Evolutionary conservation across 2,888 invertebrate genomes (phyloP).

Genomic region (Synergus umbraculus): DNA sequence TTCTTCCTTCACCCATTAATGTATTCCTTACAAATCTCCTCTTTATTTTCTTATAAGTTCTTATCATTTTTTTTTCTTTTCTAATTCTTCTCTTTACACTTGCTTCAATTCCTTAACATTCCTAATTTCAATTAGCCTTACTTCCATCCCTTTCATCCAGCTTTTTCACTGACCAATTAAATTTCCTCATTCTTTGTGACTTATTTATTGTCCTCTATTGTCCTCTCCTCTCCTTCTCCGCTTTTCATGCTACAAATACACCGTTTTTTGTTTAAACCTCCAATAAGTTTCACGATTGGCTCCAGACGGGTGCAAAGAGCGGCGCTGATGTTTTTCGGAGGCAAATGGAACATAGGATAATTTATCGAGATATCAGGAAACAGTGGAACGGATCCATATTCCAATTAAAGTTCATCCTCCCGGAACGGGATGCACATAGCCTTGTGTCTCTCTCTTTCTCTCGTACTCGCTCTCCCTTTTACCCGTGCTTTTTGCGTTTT

Average conservation of each 20-base stretch:
- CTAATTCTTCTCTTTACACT: not conserved
- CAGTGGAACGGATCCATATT: slow-evolving; percentile 75
- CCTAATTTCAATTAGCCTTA: not conserved
- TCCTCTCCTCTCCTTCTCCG: not conserved
- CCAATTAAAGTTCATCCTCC: slow-evolving; percentile 77
- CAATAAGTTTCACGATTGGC: slow-evolving; percentile 59
- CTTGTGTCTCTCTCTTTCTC: slow-evolving; percentile 51
- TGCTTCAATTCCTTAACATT: not conserved
- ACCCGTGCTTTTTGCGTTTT: slow-evolving; percentile 66
- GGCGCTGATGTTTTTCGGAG: slow-evolving; percentile 64
- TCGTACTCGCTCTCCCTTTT: slow-evolving; percentile 37
- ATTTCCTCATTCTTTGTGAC: not conserved
- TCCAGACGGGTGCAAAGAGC: slow-evolving; percentile 54
- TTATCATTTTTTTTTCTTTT: no score
- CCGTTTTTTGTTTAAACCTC: slow-evolving; percentile 39
- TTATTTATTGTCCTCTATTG: not conserved
- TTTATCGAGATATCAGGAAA: slow-evolving; percentile 75
- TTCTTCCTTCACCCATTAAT: no score
- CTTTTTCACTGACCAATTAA: not conserved
- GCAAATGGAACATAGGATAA: slow-evolving; percentile 75
- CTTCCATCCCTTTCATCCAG: no score
- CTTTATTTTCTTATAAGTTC: no score
- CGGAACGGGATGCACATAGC: slow-evolving; percentile 66
- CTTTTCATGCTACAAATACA: not conserved
- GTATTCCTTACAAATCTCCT: no score